Evolutionary conservation across 2,113 vertebrate species (phyloP).

Genomic region (Dasyornis broadbenti): DNA sequence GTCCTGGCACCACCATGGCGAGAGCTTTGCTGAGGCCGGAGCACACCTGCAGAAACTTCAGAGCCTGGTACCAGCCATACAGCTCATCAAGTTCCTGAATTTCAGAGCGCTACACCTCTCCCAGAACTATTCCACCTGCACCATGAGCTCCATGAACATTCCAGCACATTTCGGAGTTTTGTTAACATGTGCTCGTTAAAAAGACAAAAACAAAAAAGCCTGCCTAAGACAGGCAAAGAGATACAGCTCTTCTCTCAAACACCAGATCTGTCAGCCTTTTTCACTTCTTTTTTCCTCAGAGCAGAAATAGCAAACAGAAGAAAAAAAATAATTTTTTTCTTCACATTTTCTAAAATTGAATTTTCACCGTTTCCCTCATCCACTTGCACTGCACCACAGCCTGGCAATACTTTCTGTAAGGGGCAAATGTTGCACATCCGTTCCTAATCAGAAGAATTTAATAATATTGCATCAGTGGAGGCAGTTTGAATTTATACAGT

Average conservation of each 20-base stretch:
- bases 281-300: background rate
- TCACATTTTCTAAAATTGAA: background rate
- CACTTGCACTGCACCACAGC: background rate
- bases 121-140: background rate
- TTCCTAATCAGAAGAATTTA: slow-evolving; percentile 11
- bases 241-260: background rate
- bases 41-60: too few relatives aligned
- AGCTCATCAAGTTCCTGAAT: background rate
- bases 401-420: background rate
- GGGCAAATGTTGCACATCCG: background rate
- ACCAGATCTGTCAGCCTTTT: background rate
- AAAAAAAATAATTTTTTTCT: background rate
- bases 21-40: background rate
- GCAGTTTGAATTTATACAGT: background rate
- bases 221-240: background rate
- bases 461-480: background rate
- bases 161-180: background rate
- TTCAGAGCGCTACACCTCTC: background rate
- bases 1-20: accelerated
- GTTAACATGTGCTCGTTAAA: background rate
- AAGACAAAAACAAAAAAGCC: background rate
- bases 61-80: background rate
- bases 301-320: background rate
- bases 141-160: accelerated
- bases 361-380: background rate